phyloP scores from a whole-genome alignment of 2,888 invertebrate genomes.

The Andrena hattorfiana region DNA sequence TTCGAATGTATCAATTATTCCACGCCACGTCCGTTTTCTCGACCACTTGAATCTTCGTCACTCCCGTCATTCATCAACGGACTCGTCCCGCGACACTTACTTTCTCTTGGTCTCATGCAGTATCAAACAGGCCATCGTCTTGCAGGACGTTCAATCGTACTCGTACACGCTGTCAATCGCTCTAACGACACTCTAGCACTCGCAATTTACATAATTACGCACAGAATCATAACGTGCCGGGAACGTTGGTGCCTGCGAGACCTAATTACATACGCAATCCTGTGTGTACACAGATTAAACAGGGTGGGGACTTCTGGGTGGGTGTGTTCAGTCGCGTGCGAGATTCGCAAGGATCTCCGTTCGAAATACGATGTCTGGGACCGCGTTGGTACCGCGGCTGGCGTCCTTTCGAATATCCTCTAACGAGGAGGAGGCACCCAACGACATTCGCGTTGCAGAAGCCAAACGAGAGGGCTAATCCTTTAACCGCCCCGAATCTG shows the following conservation, averaged over 20 bases:
- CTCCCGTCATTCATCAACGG: slow-evolving; percentile 6
- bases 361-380: slow-evolving; percentile 26
- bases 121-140: slow-evolving; percentile 32
- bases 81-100: slow-evolving; percentile 17
- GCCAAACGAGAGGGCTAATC: slow-evolving; percentile 30
- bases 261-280: slow-evolving; percentile 77
- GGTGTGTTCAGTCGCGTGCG: slow-evolving; percentile 36
- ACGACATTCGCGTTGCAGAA: slow-evolving; percentile 35
- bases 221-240: slow-evolving; percentile 74
- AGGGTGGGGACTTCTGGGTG: slow-evolving; percentile 31
- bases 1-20: background rate
- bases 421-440: slow-evolving; percentile 41
- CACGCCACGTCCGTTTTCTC: slow-evolving; percentile 6
- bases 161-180: slow-evolving; percentile 42
- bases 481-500: slow-evolving; percentile 27
- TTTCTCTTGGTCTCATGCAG: slow-evolving; percentile 47
- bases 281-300: slow-evolving; percentile 73
- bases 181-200: slow-evolving; percentile 45
- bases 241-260: slow-evolving; percentile 76
- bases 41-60: background rate
- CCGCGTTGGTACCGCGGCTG: slow-evolving; percentile 2
- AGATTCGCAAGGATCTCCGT: slow-evolving; percentile 55
- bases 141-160: slow-evolving; percentile 16
- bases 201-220: slow-evolving; percentile 44
- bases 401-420: slow-evolving; percentile 56